Percentiles rank a stretch among this genome's conserved stretches.
Conservation (phyloP, 2,888 invertebrate genomes). For the Trachelus stipa region DNA sequence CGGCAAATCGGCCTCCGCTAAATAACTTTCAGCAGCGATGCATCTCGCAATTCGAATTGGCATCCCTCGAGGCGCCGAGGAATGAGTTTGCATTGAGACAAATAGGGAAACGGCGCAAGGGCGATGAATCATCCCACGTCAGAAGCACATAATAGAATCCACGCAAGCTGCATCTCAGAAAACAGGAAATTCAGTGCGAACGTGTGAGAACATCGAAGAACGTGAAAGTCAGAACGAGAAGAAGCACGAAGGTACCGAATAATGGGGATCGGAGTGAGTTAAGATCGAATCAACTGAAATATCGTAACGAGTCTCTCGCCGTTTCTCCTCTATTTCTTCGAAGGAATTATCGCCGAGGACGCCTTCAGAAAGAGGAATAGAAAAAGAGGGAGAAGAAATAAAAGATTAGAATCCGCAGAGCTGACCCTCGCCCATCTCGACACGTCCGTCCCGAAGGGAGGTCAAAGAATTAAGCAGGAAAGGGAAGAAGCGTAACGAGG, state of each 20-base stretch:
- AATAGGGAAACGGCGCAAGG: conserved; percentile 55
- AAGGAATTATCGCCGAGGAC: background rate
- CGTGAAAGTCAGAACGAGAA: background rate
- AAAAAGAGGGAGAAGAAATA: no score
- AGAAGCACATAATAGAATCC: conserved; percentile 44
- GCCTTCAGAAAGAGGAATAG: background rate
- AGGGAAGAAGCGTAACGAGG: conserved; percentile 14
- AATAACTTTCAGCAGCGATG: conserved; percentile 38
- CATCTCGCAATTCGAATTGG: conserved; percentile 51
- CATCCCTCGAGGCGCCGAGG: conserved; percentile 44
- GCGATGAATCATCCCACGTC: conserved; percentile 57
- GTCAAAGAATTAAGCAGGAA: background rate
- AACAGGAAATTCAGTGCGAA: background rate
- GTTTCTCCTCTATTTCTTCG: background rate
- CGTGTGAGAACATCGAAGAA: background rate
- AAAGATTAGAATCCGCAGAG: background rate
- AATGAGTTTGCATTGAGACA: conserved; percentile 56
- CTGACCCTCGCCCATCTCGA: background rate
- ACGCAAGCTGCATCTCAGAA: background rate
- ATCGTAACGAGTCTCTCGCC: background rate
- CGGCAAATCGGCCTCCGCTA: background rate
- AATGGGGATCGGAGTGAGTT: background rate
- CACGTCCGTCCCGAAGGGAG: no score
- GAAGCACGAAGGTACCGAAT: background rate
- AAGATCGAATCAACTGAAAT: background rate